These are phyloP conservation scores for Ammodytes marinus DNA, from an alignment of 2,113 vertebrate species.

Conservation along the genomic window DNA sequence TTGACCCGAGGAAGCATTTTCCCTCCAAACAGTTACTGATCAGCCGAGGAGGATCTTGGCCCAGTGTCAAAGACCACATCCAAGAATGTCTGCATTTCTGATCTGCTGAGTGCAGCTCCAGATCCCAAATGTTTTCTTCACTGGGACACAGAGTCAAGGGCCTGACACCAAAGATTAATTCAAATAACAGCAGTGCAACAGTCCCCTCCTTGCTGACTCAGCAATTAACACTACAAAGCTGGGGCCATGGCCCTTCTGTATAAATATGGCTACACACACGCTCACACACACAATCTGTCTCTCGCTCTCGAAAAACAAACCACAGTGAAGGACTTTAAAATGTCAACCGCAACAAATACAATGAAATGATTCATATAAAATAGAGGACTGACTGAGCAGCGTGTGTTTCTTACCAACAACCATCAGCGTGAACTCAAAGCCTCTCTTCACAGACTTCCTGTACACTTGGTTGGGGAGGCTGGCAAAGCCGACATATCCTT, in stretches of 20 bases:
- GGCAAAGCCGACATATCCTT: slow-evolving; percentile 99
- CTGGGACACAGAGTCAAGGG: slow-evolving; percentile 33
- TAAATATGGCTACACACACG: slow-evolving; percentile 25
- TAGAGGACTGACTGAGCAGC: slow-evolving; percentile 44
- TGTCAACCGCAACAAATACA: slow-evolving; percentile 58
- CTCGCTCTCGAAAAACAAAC: slow-evolving; percentile 41
- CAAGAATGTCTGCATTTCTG: slow-evolving; percentile 57
- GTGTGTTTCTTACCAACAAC: slow-evolving; percentile 93
- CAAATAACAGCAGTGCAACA: neutral
- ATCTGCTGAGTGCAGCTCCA: slow-evolving; percentile 33
- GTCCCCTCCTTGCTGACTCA: slow-evolving; percentile 29
- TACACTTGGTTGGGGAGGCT: slow-evolving; percentile 99
- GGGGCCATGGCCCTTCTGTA: slow-evolving; percentile 26
- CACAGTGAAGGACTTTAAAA: slow-evolving; percentile 46
- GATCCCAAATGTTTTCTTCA: slow-evolving; percentile 58
- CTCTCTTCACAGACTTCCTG: slow-evolving; percentile 98
- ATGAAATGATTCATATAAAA: slow-evolving; percentile 66
- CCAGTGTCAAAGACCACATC: slow-evolving; percentile 68
- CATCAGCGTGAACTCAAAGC: slow-evolving; percentile 99
- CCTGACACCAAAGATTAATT: slow-evolving; percentile 22
- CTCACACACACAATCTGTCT: slow-evolving; percentile 18
- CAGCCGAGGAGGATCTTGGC: slow-evolving; percentile 71
- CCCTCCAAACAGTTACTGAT: slow-evolving; percentile 75
- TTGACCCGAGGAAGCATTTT: slow-evolving; percentile 76
- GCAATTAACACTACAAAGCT: slow-evolving; percentile 31